Base-by-base conservation (phyloP, 2,888 invertebrate genomes). In the Cantharis rustica region DNA sequence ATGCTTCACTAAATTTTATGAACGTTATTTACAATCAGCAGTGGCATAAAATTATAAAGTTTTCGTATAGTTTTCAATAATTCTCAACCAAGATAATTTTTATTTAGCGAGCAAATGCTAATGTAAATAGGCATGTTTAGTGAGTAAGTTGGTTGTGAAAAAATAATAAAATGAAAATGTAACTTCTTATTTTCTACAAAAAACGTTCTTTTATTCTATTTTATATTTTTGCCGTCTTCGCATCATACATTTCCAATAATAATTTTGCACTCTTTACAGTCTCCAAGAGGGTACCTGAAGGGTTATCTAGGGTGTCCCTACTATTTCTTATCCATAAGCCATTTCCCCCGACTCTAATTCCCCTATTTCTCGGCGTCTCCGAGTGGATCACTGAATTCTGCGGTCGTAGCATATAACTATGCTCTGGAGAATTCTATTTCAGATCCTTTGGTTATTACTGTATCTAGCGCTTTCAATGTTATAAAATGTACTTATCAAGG, bases 321-420 rank as follows among this genome's bases (percentile, higher is more conserved):
- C 78, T 75, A 78, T 75, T 75, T 75, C 78, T 78, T 78, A 78
- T 78, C 78, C 78, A 78, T 78, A 78, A 75, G 75, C 78, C 71
- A 73, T 73, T 73, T 78, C 78, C 78, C 78, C 71, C 78, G 75
- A 71, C 71, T 72, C 75, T 70, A 75, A 78, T 78, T 75, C 75
- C 75, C 78, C 75, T 77, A 78, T 78, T 78, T 78, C 75, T 63
- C 73, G 71, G 75, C 72, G 68, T 78, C 71, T 68, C 47, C 71
- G 71, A 61, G 72, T 71, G 72, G 23, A 75, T 75, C 71, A 69
- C 75, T 73, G 73, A 75, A 78, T 78, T 78, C 78, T 75, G 78
- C 68, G 78, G 78, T 73, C 78, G 78, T 78, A 78, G 75, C 73
- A 73, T 61, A 78, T 78, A 78, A 78, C 78, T 78, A 75, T 73